phyloP scores from a whole-genome alignment of 2,888 invertebrate species.

The Heliconius charithonia region DNA sequence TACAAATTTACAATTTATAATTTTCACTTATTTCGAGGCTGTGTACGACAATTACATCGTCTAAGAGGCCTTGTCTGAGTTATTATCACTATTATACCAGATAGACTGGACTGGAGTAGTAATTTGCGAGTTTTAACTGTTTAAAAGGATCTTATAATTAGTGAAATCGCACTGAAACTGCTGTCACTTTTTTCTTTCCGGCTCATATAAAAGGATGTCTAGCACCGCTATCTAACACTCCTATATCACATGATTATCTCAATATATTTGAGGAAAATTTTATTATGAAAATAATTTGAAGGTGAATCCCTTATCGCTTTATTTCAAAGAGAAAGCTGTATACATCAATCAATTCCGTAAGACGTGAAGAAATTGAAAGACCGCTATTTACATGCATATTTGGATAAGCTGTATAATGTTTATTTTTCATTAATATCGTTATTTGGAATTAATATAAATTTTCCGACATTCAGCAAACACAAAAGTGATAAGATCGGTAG shows the following conservation, averaged over 20 bases:
- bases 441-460: not conserved
- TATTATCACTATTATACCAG: conserved; percentile 1
- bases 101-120: not conserved
- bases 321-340: conserved; percentile 18
- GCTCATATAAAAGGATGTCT: not conserved
- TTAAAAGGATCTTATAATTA: conserved; percentile 5
- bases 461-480: not conserved
- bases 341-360: conserved; percentile 40
- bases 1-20: not conserved
- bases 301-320: conserved; percentile 26
- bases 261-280: not conserved
- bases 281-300: not conserved
- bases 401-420: conserved; percentile 25
- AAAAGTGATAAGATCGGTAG: no score
- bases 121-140: conserved; percentile 10
- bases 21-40: not conserved
- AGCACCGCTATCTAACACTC: not conserved
- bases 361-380: conserved; percentile 45
- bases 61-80: conserved; percentile 3
- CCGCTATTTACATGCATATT: conserved; percentile 42
- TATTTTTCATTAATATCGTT: conserved; percentile 19
- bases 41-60: not conserved
- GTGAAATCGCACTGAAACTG: not conserved
- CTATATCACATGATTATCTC: not conserved
- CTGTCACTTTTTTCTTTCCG: not conserved